Evolutionary conservation across 2,113 vertebrate genomes (phyloP).

Genomic region (Equus przewalskii): DNA sequence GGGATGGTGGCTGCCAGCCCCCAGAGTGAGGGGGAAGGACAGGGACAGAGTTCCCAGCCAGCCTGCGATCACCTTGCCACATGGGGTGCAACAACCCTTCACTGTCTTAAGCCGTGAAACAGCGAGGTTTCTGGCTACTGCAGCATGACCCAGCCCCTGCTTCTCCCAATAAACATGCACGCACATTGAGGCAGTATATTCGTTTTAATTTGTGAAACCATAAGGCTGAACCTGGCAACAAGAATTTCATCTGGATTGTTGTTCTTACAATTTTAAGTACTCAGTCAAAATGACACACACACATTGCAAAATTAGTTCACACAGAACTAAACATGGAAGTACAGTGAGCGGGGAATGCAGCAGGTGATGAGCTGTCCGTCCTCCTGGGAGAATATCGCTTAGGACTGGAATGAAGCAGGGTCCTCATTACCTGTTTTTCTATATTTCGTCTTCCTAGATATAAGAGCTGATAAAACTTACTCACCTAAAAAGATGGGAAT

Average conservation of each 20-base stretch:
- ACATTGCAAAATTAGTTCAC: neutral
- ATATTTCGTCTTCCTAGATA: neutral
- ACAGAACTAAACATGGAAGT: neutral
- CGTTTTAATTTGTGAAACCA: neutral
- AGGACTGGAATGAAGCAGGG: neutral
- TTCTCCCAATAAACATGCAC: neutral
- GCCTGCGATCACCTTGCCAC: fast-evolving
- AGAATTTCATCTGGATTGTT: too few species aligned
- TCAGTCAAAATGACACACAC: neutral
- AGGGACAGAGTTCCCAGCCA: neutral
- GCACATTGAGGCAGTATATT: fast-evolving
- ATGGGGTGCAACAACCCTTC: fast-evolving
- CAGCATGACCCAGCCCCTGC: too few species aligned
- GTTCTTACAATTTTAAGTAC: neutral
- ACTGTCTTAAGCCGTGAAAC: neutral
- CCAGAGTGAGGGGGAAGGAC: neutral
- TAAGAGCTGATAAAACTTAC: neutral
- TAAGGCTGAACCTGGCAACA: neutral
- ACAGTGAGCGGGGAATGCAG: neutral
- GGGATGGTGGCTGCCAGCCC: neutral
- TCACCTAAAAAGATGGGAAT: neutral
- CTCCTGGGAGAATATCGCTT: neutral
- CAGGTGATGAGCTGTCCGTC: neutral
- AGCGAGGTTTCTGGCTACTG: too few species aligned
- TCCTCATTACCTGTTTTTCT: neutral